Percentiles rank a stretch among this genome's conserved stretches.
phyloP scores from a whole-genome alignment of 2,888 invertebrate genomes.

The Watsonalla cultraria region DNA sequence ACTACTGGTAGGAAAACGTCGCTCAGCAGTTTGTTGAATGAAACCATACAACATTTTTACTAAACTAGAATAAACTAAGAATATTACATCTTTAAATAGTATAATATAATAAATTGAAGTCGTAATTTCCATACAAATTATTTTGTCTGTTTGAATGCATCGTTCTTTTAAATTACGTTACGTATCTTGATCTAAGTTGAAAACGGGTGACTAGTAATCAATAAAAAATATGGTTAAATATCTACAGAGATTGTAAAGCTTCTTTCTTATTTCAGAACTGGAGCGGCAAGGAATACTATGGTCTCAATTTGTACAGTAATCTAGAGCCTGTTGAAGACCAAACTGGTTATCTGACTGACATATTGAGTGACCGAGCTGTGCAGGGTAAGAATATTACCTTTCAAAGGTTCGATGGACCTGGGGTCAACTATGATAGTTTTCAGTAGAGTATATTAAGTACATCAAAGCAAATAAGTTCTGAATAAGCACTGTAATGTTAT shows the following conservation, averaged over 20 bases:
- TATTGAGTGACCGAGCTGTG: constrained; percentile 37
- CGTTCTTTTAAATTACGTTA: no score
- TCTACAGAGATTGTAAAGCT: not conserved
- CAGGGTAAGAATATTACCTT: constrained; percentile 24
- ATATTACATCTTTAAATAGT: no score
- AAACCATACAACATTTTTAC: no score
- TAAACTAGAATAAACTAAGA: no score
- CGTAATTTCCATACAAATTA: no score
- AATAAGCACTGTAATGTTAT: not conserved
- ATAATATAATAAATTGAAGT: no score
- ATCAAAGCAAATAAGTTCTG: no score
- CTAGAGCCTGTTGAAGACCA: constrained; percentile 29
- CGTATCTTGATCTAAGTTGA: no score
- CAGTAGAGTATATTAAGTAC: not conserved
- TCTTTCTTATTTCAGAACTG: constrained; percentile 27
- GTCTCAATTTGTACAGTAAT: constrained; percentile 39
- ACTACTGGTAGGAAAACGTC: not conserved
- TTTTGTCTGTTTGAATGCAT: no score
- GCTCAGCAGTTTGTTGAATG: not conserved
- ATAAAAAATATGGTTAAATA: no score
- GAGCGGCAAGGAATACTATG: constrained; percentile 34
- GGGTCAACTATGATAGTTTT: not conserved
- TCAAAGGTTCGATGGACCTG: no score
- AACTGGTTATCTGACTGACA: constrained; percentile 37
- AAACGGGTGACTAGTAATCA: no score